A percentile compares a stretch with the other conserved stretches of the same genome.
phyloP scores from a whole-genome alignment of 2,888 invertebrate species.

The Catocala nupta region DNA sequence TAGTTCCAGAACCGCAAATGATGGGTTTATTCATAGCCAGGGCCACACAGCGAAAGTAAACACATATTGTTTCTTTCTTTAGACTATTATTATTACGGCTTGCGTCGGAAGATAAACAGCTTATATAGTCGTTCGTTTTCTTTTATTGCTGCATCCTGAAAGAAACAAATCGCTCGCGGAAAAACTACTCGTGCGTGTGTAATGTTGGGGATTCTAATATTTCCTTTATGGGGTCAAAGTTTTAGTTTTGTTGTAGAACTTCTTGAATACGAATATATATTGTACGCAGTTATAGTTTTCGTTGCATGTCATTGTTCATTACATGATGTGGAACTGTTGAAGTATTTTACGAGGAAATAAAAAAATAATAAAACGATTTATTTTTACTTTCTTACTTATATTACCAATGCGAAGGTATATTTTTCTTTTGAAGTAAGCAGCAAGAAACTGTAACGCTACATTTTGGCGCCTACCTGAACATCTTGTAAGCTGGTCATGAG shows the following conservation, averaged over 20 bases:
- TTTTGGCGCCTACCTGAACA: no score
- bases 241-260: constrained; percentile 16
- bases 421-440: no score
- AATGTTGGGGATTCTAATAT: constrained; percentile 26
- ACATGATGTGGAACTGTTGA: no score
- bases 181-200: constrained; percentile 20
- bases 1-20: constrained; percentile 7
- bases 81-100: constrained; percentile 23
- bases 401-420: no score
- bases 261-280: background rate
- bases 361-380: no score
- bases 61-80: constrained; percentile 17
- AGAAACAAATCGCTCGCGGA: constrained; percentile 20
- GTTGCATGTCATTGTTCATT: no score
- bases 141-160: constrained; percentile 22
- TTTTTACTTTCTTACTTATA: no score
- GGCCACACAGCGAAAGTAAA: constrained; percentile 13
- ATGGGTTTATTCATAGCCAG: constrained; percentile 13
- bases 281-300: background rate
- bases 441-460: no score
- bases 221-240: constrained; percentile 24
- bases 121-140: constrained; percentile 20
- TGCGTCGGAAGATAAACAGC: constrained; percentile 21
- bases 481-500: no score
- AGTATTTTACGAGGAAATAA: no score